Percentiles rank a stretch among this genome's conserved stretches.
phyloP scores from a whole-genome alignment of 2,113 vertebrate genomes.

The Tragelaphus strepsiceros region DNA sequence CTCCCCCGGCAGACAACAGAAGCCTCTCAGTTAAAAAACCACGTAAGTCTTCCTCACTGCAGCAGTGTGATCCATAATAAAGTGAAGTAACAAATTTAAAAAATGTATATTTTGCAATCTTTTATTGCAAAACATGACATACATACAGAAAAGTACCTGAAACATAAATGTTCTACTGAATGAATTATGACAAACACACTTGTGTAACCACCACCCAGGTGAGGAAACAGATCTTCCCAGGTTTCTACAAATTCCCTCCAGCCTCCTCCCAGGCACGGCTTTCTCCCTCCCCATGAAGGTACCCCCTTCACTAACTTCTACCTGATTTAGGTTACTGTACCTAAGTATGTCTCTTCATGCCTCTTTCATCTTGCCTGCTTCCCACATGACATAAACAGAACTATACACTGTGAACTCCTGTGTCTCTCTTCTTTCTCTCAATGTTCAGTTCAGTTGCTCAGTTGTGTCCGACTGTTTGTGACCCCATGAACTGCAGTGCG shows the following conservation, averaged over 20 bases:
- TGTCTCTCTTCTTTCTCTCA: not conserved
- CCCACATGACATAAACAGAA: not conserved
- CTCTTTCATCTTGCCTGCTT: not conserved
- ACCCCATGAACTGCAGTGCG: accelerated
- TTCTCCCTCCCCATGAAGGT: not conserved
- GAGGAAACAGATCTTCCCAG: not conserved
- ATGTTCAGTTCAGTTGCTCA: not conserved
- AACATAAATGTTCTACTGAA: not conserved
- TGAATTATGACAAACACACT: not conserved
- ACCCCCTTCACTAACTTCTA: not conserved
- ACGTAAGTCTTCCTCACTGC: not conserved
- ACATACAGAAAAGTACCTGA: not conserved
- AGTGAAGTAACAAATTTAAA: not conserved
- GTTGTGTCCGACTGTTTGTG: not conserved
- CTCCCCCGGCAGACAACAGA: not conserved
- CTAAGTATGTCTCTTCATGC: not conserved
- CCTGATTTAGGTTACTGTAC: not conserved
- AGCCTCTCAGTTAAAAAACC: not conserved
- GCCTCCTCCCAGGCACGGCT: not conserved
- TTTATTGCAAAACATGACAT: not conserved
- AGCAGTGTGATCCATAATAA: not conserved
- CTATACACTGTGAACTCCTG: not conserved
- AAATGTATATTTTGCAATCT: not conserved
- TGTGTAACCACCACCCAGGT: not conserved
- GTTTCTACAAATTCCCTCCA: not conserved